Evolutionary conservation across 2,113 vertebrate genomes (phyloP), one percentile per base, ranked within the genome.

Genomic region (Orycteropus afer): DNA sequence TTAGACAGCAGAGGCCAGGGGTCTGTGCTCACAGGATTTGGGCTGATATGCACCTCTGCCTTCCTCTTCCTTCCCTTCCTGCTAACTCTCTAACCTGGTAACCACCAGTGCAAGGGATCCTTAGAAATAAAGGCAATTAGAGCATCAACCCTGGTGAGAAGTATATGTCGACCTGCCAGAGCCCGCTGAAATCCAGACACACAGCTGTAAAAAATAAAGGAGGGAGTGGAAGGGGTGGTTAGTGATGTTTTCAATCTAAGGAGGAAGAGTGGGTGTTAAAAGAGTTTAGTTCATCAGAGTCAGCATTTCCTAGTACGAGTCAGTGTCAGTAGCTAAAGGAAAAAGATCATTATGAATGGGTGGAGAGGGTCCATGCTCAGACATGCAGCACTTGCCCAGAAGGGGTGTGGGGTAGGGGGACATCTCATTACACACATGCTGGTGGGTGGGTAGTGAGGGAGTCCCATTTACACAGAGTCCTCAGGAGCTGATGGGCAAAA

Each of bases 321-420:
- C 97, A 77, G 96, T 84, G 98, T 98, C 97, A 98, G 97, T 97
- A 97, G 96, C 98, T 98, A 98, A 95, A 97, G 98, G 97, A 97
- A 98, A 93, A 97, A 98, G 89, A 92, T 82, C 77, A 82, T 97
- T 76, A 84, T 71, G 81, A 96, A n/a, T 78, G 53, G 86, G 89
- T 88, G 83, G 96, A 92, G 67, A 8, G 81, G 80, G 29, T 42
- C 90, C 98, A 98, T 98, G 98, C 98, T 97, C 95, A 86, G 20
- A 88, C 98, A 98, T 98, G 98, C 98, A 86, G 94, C 89, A 88
- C 95, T 32, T 57, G 40, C 85, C 91, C 42, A 55, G 81, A 11
- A 29, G 82, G 42, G 73, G 74, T 8, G 37, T 76, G 17, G 74
- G 37, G 34, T 3, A 18, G 61, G 89, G 67, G 49, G 53, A 45